Base-by-base conservation (phyloP, 2,797 vertebrate species). In the Discoglossus pictus region DNA sequence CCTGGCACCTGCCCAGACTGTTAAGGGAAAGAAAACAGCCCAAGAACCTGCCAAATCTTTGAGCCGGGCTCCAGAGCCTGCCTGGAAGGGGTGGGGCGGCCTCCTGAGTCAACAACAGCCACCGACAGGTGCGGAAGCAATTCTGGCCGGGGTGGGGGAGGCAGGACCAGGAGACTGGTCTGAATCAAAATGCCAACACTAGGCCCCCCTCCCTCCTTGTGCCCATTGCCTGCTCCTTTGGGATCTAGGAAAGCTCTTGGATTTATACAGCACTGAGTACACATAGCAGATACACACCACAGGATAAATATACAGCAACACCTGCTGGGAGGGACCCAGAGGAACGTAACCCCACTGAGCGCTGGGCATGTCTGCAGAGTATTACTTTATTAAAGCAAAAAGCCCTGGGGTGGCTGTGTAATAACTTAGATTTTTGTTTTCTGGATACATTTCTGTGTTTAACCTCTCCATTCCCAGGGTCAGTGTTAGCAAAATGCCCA, bases 11-110 rank as follows among this genome's bases (percentile, higher is more conserved):
- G 60, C 68, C 68, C 68, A 71, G 61, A 71, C 68, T 71, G 68
- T 71, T 71, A 71, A 71, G 61, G 68, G 59, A 71, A 71, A 71
- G 68, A 71, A 71, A 71, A 71, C 68, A 71, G 68, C 25, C 44
- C 68, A 71, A 13, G 52, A 64, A 71, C 60, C 68, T 71, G 68
- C 68, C 68, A 71, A 64, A 64, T 71, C 68, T 71, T 71, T 71
- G 68, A 71, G 68, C 68, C 21, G 46, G 68, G 42, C 68, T 71
- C 59, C 68, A 71, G 68, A 63, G 61, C 52, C 46, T 71, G 68
- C 61, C 68, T 71, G 68, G 68, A 71, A 71, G 53, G 43, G 68
- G 66, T 71, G 60, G 60, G 61, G 60, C 23, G 44, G 68, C 68
- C 68, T 71, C 60, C 67, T 70, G 67, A 71, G 68, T 71, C 61